These are phyloP conservation scores for Drosophila quinaria DNA, from an alignment of 2,888 invertebrate species.

Conservation along the genomic window DNA sequence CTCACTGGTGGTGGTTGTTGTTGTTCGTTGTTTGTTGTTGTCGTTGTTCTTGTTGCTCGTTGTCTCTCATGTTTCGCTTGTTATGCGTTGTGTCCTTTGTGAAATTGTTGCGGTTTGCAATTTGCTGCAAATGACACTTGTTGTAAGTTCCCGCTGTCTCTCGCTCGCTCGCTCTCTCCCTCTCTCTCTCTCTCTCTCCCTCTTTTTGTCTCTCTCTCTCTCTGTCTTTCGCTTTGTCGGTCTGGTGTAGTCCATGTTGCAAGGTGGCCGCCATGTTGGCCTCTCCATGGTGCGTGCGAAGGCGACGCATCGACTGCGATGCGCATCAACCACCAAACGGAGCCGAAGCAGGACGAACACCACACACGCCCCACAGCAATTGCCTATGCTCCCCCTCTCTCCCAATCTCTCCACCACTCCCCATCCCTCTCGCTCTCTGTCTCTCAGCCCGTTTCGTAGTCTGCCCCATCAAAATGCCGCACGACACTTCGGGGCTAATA, in stretches of 20 bases:
- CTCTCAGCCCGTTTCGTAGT: background rate
- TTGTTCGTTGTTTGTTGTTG: slow-evolving; percentile 7
- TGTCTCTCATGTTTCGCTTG: slow-evolving; percentile 35
- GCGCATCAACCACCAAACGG: slow-evolving; percentile 72
- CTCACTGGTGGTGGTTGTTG: slow-evolving; percentile 5
- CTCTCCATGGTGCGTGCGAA: slow-evolving; percentile 57
- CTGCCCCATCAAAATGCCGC: slow-evolving; percentile 55
- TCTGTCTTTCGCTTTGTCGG: background rate
- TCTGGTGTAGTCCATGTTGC: slow-evolving; percentile 6
- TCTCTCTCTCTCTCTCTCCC: background rate
- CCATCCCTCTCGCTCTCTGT: background rate
- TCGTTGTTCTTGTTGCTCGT: slow-evolving; percentile 10
- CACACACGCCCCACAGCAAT: slow-evolving; percentile 47
- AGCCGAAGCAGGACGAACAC: slow-evolving; percentile 17
- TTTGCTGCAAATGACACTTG: slow-evolving; percentile 83
- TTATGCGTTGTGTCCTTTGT: slow-evolving; percentile 70
- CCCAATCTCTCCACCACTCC: background rate
- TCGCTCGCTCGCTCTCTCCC: background rate
- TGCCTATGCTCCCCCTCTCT: slow-evolving; percentile 55
- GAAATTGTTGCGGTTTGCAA: slow-evolving; percentile 84
- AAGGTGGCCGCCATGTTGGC: slow-evolving; percentile 70
- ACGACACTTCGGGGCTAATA: slow-evolving; percentile 80
- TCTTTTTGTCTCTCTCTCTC: background rate
- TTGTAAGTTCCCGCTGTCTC: slow-evolving; percentile 51
- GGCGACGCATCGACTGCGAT: slow-evolving; percentile 44